Percentiles rank a stretch among this genome's conserved stretches.
phyloP scores from a whole-genome alignment of 2,888 invertebrate species.

The Branchellion lobata region DNA sequence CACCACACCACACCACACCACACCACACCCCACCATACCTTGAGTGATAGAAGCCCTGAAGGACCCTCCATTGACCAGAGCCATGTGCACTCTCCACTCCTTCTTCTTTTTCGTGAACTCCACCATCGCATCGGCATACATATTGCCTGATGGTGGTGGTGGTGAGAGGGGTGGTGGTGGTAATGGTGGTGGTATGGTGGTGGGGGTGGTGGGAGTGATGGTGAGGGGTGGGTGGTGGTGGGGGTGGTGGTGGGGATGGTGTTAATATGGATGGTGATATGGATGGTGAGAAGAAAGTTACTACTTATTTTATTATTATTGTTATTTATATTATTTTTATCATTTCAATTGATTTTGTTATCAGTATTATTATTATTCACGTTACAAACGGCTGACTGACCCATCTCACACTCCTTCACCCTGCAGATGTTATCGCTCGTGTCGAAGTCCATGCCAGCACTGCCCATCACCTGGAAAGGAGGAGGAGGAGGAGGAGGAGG shows the following conservation, averaged over 20 bases:
- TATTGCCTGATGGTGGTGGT: neutral
- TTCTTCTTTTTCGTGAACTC: neutral
- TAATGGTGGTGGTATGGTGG: neutral
- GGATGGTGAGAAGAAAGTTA: too few species aligned
- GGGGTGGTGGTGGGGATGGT: too few species aligned
- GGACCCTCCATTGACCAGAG: neutral
- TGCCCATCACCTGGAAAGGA: conserved; percentile 31
- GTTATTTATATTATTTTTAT: too few species aligned
- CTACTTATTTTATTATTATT: too few species aligned
- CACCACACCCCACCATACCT: too few species aligned
- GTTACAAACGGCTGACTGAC: too few species aligned
- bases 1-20: too few species aligned
- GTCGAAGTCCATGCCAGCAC: conserved; percentile 12
- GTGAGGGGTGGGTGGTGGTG: neutral
- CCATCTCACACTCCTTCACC: conserved; percentile 27
- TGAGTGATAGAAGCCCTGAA: neutral
- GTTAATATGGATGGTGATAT: too few species aligned
- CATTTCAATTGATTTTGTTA: too few species aligned
- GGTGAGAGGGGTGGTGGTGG: neutral
- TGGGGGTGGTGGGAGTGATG: too few species aligned
- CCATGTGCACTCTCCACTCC: neutral
- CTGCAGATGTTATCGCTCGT: conserved; percentile 20
- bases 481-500: conserved; percentile 45
- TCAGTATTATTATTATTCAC: too few species aligned
- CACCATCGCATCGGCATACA: conserved; percentile 3